phyloP scores from a whole-genome alignment of 2,113 vertebrate genomes.

The Gopherus evgoodei region DNA sequence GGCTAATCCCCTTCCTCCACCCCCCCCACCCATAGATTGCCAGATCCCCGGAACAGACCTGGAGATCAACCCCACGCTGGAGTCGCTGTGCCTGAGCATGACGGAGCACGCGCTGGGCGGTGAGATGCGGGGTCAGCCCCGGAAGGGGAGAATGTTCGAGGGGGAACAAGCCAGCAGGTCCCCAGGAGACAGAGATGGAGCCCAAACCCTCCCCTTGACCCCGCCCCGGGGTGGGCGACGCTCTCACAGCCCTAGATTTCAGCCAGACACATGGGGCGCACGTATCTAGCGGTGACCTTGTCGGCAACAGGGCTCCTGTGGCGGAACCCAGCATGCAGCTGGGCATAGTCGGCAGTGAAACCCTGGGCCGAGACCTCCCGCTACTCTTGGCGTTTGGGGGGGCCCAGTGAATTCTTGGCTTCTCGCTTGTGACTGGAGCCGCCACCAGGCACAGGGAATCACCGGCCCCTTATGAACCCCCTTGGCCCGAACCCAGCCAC shows the following conservation, averaged over 20 bases:
- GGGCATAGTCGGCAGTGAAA: too few species aligned
- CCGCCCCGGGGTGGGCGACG: not conserved
- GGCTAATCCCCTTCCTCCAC: not conserved
- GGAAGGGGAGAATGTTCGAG: not conserved
- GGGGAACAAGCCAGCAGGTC: not conserved
- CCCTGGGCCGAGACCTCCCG: not conserved
- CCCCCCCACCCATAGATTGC: conserved; percentile 82
- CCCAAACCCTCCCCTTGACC: not conserved
- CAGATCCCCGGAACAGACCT: conserved; percentile 92
- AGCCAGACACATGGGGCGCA: not conserved
- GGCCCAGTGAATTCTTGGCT: accelerated
- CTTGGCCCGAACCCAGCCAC: not conserved
- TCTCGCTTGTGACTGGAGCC: not conserved
- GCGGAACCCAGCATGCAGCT: not conserved
- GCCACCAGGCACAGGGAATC: not conserved
- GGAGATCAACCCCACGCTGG: conserved; percentile 96
- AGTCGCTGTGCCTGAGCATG: conserved; percentile 98
- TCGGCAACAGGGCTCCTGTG: not conserved
- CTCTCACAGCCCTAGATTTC: not conserved
- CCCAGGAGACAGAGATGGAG: not conserved
- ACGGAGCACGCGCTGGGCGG: conserved; percentile 97
- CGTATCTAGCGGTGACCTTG: not conserved
- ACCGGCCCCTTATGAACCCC: not conserved
- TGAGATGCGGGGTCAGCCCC: conserved; percentile 55
- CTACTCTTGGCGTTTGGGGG: not conserved